Evolutionary conservation across 2,888 invertebrate species (phyloP).

Genomic region (Syritta pipiens): DNA sequence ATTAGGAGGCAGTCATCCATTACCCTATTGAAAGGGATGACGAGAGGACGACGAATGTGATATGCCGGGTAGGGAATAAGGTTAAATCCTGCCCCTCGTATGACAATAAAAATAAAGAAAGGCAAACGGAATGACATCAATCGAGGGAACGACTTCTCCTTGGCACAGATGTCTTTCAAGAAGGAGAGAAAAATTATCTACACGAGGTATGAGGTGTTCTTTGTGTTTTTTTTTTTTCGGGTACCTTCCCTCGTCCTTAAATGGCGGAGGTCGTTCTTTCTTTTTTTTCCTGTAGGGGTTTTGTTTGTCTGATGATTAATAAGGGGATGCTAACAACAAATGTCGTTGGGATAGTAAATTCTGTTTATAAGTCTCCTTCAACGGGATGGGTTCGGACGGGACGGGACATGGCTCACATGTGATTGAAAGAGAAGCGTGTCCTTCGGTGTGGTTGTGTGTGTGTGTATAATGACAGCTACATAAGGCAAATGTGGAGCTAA

Average conservation of each 20-base stretch:
- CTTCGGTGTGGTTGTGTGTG: too few relatives aligned
- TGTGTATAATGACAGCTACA: conserved; percentile 23
- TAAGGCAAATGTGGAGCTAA: background rate
- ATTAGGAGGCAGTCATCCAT: conserved; percentile 45
- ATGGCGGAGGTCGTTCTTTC: background rate
- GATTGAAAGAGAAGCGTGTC: conserved; percentile 31
- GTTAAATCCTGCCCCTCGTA: conserved; percentile 51
- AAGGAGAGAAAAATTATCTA: conserved; percentile 59
- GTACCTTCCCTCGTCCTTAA: conserved; percentile 4
- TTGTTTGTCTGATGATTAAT: conserved; percentile 55
- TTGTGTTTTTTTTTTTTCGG: conserved; percentile 20
- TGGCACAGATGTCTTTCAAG: conserved; percentile 62
- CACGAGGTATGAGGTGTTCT: conserved; percentile 29
- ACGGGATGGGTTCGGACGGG: background rate
- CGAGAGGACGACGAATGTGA: background rate
- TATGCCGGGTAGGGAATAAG: conserved; percentile 35
- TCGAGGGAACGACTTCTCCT: conserved; percentile 52
- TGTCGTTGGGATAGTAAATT: conserved; percentile 41
- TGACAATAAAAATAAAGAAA: conserved; percentile 55
- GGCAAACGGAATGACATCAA: conserved; percentile 61
- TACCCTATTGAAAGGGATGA: conserved; percentile 11
- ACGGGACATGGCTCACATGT: conserved; percentile 18
- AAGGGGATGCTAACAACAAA: conserved; percentile 26
- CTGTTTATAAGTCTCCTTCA: conserved; percentile 23
- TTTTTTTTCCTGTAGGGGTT: conserved; percentile 6